phyloP scores from a whole-genome alignment of 2,113 vertebrate genomes.

The Ptilonorhynchus violaceus region DNA sequence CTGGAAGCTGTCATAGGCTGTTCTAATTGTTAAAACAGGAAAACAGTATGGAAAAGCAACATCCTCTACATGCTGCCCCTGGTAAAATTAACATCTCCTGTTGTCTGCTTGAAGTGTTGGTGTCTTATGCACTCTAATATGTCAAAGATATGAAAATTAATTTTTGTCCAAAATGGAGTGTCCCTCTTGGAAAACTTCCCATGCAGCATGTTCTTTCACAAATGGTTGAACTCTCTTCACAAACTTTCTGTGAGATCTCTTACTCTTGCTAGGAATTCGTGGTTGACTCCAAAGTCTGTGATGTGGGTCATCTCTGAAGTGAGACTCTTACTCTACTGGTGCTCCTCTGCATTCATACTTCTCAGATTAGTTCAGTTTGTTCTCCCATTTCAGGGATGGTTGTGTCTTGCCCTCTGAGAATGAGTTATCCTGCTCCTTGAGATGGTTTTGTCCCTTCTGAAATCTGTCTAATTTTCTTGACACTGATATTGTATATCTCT shows the following conservation, averaged over 20 bases:
- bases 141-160: neutral
- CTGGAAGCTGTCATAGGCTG: fast-evolving
- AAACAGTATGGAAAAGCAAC: neutral
- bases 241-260: neutral
- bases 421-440: neutral
- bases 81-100: neutral
- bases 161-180: neutral
- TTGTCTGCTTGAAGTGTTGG: neutral
- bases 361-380: neutral
- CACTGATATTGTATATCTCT: neutral
- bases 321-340: neutral
- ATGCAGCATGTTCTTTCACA: neutral
- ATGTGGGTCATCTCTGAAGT: neutral
- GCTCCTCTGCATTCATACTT: fast-evolving
- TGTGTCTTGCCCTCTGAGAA: fast-evolving
- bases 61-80: neutral
- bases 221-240: neutral
- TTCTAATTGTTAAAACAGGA: neutral
- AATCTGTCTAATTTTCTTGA: neutral
- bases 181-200: neutral
- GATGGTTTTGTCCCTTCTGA: neutral
- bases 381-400: neutral
- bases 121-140: neutral
- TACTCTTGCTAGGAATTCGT: fast-evolving
- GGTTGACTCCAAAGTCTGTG: neutral